A percentile compares a stretch with the other conserved stretches of the same genome.
Conservation (phyloP, 35 echinoderm and acorn worm genomes). For the Apostichopus parvimensis region DNA sequence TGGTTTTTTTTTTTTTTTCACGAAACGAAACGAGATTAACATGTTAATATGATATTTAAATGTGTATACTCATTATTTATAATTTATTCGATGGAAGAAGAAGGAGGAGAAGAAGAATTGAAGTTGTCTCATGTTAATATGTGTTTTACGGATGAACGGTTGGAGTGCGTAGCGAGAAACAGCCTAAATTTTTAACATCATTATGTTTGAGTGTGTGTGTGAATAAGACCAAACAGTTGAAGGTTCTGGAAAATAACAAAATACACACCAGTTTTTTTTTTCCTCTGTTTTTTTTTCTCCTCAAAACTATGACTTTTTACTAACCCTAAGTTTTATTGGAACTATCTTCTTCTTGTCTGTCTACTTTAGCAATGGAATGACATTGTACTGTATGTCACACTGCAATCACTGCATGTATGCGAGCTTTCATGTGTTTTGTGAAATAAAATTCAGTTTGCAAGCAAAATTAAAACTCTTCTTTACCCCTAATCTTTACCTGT, state of each 20-base stretch:
- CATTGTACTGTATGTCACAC: slow-evolving; percentile 36
- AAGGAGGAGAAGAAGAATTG: background rate
- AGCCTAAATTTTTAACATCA: slow-evolving; percentile 28
- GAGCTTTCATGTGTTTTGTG: slow-evolving; percentile 63
- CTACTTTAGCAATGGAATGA: slow-evolving; percentile 48
- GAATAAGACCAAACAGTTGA: slow-evolving; percentile 8
- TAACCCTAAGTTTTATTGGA: slow-evolving; percentile 7
- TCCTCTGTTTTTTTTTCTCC: background rate
- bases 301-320: slow-evolving; percentile 29
- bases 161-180: background rate
- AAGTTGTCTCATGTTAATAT: slow-evolving; percentile 34
- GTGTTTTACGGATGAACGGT: background rate
- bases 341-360: background rate
- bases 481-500: background rate
- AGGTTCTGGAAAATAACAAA: slow-evolving; percentile 32
- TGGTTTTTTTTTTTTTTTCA: slow-evolving; percentile 16
- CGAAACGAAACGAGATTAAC: slow-evolving; percentile 45
- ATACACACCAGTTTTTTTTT: background rate
- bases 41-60: slow-evolving; percentile 25
- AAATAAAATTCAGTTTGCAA: slow-evolving; percentile 59
- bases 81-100: slow-evolving; percentile 38
- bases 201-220: background rate
- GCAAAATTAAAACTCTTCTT: slow-evolving; percentile 13
- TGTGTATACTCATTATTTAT: slow-evolving; percentile 51
- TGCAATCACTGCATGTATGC: slow-evolving; percentile 55